These are phyloP conservation scores for Drosophila flavopinicola DNA, from an alignment of 2,888 invertebrate genomes.

Conservation along the genomic window DNA sequence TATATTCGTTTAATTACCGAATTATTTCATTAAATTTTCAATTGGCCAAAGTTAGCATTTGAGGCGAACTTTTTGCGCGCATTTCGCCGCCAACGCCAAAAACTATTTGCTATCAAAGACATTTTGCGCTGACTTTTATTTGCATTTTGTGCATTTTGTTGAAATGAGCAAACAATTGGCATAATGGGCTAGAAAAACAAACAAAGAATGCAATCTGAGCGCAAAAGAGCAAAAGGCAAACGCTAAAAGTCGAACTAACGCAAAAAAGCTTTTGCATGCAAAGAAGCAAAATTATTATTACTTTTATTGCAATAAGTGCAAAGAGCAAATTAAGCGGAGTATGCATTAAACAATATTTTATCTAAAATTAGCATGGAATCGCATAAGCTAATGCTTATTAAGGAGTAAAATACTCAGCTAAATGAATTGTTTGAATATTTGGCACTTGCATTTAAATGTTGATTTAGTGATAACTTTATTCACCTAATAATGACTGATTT, in stretches of 20 bases:
- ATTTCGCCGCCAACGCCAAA: conserved; percentile 35
- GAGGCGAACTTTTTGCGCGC: conserved; percentile 64
- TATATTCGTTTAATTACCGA: conserved; percentile 21
- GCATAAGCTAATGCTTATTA: conserved; percentile 11
- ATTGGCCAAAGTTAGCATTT: conserved; percentile 27
- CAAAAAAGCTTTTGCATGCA: conserved; percentile 32
- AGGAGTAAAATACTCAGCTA: background rate
- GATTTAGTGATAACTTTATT: background rate
- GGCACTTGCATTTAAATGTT: conserved; percentile 5
- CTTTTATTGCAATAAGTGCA: conserved; percentile 26
- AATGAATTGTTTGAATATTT: conserved; percentile 2
- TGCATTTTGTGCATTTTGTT: conserved; percentile 66
- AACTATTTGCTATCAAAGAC: conserved; percentile 58
- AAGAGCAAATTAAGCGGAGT: conserved; percentile 25
- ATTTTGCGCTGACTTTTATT: conserved; percentile 64
- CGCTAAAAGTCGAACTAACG: conserved; percentile 24
- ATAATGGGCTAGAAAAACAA: conserved; percentile 43
- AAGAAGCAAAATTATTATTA: conserved; percentile 27
- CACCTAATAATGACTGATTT: background rate
- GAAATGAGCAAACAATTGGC: conserved; percentile 75
- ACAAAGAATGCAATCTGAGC: conserved; percentile 16
- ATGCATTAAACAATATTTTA: conserved; percentile 20
- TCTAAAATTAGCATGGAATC: conserved; percentile 38
- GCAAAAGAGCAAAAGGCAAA: conserved; percentile 16
- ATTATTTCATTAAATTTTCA: conserved; percentile 7